Conservation (phyloP, 2,797 vertebrate species). For the Propithecus perrieri region DNA sequence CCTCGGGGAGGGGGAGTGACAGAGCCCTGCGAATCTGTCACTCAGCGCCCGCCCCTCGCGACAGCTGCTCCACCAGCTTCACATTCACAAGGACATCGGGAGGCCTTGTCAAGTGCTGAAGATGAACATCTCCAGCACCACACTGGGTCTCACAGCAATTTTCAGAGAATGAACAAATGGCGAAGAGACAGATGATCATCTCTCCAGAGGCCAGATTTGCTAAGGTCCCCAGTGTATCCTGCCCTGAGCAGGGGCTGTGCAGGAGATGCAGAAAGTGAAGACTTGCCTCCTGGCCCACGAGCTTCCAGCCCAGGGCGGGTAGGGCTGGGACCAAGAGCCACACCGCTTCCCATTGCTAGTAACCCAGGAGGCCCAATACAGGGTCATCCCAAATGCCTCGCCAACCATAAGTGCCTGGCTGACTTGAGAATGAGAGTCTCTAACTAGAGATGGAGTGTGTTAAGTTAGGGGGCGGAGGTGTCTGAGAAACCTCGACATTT, state of each 20-base stretch:
- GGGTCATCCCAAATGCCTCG: not conserved
- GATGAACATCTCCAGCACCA: constrained; percentile 32
- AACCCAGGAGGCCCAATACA: constrained; percentile 35
- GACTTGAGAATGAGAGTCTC: not conserved
- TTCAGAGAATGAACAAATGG: constrained; percentile 25
- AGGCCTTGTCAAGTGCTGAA: constrained; percentile 41
- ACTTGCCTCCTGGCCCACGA: not conserved
- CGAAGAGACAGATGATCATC: not conserved
- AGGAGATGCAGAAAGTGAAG: not conserved
- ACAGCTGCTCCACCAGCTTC: constrained; percentile 41
- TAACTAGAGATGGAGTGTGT: not conserved
- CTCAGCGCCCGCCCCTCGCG: not conserved
- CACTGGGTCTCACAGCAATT: constrained; percentile 24
- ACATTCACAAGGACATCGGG: not conserved
- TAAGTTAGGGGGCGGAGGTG: not conserved
- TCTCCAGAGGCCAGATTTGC: not conserved
- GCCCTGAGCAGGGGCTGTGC: not conserved
- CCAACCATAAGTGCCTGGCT: not conserved
- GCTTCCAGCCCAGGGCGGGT: not conserved
- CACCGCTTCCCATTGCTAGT: not conserved
- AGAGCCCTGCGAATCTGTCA: constrained; percentile 46
- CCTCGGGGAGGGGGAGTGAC: not conserved
- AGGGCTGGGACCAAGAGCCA: not conserved
- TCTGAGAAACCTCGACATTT: not conserved
- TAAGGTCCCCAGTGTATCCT: not conserved